Conservation (phyloP, 2,113 vertebrate species). For the Oncorhynchus mykiss region DNA sequence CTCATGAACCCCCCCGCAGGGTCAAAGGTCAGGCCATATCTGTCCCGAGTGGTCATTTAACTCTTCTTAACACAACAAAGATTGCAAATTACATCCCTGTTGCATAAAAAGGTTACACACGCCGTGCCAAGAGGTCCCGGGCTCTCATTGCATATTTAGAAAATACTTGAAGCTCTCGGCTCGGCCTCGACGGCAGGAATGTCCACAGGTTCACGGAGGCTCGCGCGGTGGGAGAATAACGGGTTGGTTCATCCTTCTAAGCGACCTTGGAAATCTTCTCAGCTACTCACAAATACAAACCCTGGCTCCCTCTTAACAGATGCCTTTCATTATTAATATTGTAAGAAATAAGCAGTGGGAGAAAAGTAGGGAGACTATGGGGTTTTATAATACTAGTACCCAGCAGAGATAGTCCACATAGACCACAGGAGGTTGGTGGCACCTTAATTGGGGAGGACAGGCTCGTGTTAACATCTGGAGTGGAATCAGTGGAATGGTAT, state of each 20-base stretch:
- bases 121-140: constrained; percentile 47
- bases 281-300: constrained; percentile 49
- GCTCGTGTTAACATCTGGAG: too few relatives aligned
- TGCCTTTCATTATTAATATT: constrained; percentile 66
- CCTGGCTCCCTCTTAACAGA: constrained; percentile 51
- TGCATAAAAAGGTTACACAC: constrained; percentile 70
- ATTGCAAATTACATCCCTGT: constrained; percentile 70
- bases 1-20: constrained; percentile 69
- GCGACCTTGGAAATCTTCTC: constrained; percentile 62
- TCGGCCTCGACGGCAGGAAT: constrained; percentile 26
- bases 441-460: too few relatives aligned
- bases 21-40: constrained; percentile 69
- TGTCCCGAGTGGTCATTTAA: constrained; percentile 76
- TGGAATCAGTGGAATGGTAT: too few relatives aligned
- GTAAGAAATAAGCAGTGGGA: constrained; percentile 46
- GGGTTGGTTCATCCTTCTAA: constrained; percentile 44
- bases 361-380: constrained; percentile 40
- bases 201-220: constrained; percentile 22
- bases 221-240: constrained; percentile 45
- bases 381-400: constrained; percentile 42
- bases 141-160: constrained; percentile 47
- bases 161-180: constrained; percentile 24
- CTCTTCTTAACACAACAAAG: constrained; percentile 73
- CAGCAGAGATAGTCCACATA: too few relatives aligned
- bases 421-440: too few relatives aligned